These are phyloP conservation scores for Eremobia ochroleuca DNA, from an alignment of 2,888 invertebrate species.

Conservation along the genomic window DNA sequence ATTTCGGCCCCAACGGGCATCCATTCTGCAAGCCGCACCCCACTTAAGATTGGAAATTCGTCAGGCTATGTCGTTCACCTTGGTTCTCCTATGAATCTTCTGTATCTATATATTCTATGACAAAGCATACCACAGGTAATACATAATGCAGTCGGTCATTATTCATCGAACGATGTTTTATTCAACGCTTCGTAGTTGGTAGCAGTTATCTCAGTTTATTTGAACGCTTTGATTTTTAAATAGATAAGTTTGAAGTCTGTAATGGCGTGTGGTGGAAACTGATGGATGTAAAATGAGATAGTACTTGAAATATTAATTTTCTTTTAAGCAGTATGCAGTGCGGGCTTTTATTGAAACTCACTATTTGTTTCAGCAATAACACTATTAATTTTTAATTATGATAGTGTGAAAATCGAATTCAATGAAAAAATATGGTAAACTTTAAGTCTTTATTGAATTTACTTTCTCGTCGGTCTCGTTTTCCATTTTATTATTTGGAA, in stretches of 20 bases:
- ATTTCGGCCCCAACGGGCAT: background rate
- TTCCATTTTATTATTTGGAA: background rate
- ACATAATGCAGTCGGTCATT: conserved; percentile 75
- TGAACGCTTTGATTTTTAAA: conserved; percentile 60
- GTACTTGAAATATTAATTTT: conserved; percentile 22
- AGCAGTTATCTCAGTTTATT: conserved; percentile 65
- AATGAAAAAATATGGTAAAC: background rate
- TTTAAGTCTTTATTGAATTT: background rate
- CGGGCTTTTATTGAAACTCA: background rate
- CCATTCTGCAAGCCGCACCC: background rate
- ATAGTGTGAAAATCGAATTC: background rate
- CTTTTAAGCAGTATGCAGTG: conserved; percentile 10
- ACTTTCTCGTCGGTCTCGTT: background rate
- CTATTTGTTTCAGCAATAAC: conserved; percentile 8
- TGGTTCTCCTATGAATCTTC: conserved; percentile 7
- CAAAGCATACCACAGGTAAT: conserved; percentile 68
- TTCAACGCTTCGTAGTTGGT: conserved; percentile 69
- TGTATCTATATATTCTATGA: background rate
- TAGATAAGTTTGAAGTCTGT: conserved; percentile 39
- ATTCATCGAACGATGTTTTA: conserved; percentile 74
- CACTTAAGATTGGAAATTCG: background rate
- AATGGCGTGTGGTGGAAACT: conserved; percentile 32
- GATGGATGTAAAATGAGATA: conserved; percentile 39
- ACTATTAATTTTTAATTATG: background rate
- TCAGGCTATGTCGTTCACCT: background rate